These are phyloP conservation scores for Malurus elegans DNA, from an alignment of 2,113 vertebrate genomes.

Conservation along the genomic window DNA sequence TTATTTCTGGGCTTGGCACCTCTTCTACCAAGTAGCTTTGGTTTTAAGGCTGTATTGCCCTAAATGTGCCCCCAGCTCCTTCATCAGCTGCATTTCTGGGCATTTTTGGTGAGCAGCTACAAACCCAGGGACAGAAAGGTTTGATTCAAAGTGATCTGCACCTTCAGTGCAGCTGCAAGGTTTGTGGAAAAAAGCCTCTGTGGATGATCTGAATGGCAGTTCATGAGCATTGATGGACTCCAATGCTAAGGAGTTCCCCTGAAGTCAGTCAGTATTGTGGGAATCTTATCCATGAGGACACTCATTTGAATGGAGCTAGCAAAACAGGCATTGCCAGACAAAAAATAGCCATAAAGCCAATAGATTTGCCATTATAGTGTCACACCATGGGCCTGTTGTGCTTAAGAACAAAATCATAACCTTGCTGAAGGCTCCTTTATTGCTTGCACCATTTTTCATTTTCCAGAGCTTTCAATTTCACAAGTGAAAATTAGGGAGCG, in stretches of 20 bases:
- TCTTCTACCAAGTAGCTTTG: not conserved
- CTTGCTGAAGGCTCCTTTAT: not conserved
- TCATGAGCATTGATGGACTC: not conserved
- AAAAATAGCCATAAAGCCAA: not conserved
- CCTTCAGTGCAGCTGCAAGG: not conserved
- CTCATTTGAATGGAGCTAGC: not conserved
- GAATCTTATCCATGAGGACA: not conserved
- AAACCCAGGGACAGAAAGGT: not conserved
- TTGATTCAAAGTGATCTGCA: not conserved
- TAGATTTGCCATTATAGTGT: not conserved
- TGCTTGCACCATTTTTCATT: not conserved
- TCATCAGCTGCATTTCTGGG: not conserved
- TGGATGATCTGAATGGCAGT: not conserved
- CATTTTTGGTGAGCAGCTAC: not conserved
- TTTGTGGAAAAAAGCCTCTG: not conserved
- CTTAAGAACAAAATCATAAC: not conserved
- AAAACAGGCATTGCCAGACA: not conserved
- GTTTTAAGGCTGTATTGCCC: not conserved
- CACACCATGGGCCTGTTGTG: not conserved
- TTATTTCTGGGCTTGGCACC: not conserved
- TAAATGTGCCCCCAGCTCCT: not conserved
- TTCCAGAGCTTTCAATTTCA: not conserved
- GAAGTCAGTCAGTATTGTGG: not conserved
- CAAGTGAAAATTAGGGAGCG: not conserved
- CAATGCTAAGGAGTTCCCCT: not conserved